A percentile compares a stretch with the other conserved stretches of the same genome.
These are phyloP conservation scores for Eptesicus fuscus DNA, from an alignment of 2,113 vertebrate species.

Conservation along the genomic window DNA sequence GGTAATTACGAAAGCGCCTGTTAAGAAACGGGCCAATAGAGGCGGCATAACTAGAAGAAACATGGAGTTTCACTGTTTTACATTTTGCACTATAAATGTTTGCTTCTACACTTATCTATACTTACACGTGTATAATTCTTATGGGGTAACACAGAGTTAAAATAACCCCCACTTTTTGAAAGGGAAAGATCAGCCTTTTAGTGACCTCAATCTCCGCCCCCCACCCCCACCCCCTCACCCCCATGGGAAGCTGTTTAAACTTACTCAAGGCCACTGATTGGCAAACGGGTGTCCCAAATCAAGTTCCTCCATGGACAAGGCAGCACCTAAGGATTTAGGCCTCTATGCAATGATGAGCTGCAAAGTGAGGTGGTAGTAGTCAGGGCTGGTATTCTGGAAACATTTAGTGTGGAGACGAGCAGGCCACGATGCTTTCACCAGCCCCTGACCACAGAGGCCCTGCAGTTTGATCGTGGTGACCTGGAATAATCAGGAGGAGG, in stretches of 20 bases:
- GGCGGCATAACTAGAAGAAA: background rate
- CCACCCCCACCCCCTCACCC: too few species aligned
- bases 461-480: background rate
- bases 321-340: background rate
- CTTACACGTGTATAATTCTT: background rate
- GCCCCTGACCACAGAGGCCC: background rate
- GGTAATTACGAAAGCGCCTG: background rate
- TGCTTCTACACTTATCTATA: background rate
- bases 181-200: background rate
- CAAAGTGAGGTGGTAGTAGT: background rate
- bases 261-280: background rate
- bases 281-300: background rate
- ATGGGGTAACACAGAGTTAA: background rate
- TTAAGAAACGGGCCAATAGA: background rate
- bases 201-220: background rate
- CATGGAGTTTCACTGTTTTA: background rate
- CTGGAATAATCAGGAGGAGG: background rate
- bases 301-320: background rate
- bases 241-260: background rate
- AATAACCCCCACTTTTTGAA: background rate
- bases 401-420: background rate
- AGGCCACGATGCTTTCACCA: fast-evolving
- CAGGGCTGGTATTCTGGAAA: background rate
- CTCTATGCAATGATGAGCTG: fast-evolving
- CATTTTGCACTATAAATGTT: background rate